Evolutionary conservation across 2,797 vertebrate species (phyloP), one percentile per base, ranked within the genome.

Genomic region (Phaenicophaeus curvirostris): DNA sequence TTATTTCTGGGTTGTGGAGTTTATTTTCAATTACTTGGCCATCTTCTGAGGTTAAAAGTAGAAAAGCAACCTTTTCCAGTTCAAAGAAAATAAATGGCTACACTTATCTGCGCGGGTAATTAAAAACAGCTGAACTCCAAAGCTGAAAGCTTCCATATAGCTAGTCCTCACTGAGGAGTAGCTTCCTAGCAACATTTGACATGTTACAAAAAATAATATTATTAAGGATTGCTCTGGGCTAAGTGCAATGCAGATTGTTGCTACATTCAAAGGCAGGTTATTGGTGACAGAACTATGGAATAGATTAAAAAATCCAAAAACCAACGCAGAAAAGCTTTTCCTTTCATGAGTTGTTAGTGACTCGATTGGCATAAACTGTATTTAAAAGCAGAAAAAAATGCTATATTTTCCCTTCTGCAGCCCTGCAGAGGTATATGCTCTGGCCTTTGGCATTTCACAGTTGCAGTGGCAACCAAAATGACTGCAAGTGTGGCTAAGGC

Each of bases 21-120:
- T 94, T 67, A 8, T 54, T 88, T 94, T 75, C 58, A 94, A 79
- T 85, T 86, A 91, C 71, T 93, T 59, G 53, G 54, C 55, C 25
- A 4, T 93, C 88, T 95, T 96, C 48, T 87, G 90, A 91, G 91
- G 95, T 96, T 95, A 97, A 96, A 95, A 95, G 94, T 89, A 94
- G 88, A 94, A 94, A 95, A 95, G 35, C 66, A 96, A 94, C 91
- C 90, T 95, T 93, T 93, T 71, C 66, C 86, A 91, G 78, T 87
- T 94, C 88, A 96, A 95, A 95, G 85, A 90, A 95, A 95, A 94
- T 89, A 94, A 96, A 97, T 87, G 80, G 88, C 83, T 90, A 66
- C 42, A 65, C 87, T 97, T 96, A 94, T 95, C 95, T 93, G 28
- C 51, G 66, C 72, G 84, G 51, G 35, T 95, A 96, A 96, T 96